Base-by-base conservation (phyloP, 2,797 vertebrate species). In the Artibeus jamaicensis region DNA sequence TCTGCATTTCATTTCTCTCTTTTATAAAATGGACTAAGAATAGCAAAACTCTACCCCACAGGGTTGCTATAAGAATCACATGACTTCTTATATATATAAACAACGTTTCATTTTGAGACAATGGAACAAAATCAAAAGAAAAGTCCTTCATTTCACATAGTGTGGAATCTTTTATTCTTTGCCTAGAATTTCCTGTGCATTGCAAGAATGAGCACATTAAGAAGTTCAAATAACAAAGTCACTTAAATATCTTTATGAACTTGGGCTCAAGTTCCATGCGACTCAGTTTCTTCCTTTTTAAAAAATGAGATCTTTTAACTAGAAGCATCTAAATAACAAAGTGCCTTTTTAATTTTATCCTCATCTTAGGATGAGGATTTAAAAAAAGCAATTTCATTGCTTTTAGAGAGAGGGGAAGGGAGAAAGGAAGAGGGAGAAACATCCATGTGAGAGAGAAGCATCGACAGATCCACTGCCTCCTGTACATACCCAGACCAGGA, bases 261-360 rank as follows among this genome's bases (percentile, higher is more conserved):
- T 81, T 77, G n/a, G 9, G 24, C 34, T 92, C 12, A 86, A 84
- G 39, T 57, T 57, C 55, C 24, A 10, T 57, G 24, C 26, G 24
- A 22, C 22, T 57, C 24, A 57, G 24, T 93, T 92, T 87, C 86
- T 92, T 46, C 26, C 37, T 57, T 88, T 24, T 76, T 8, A 19
- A 57, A 94, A 88, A 89, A 59, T 50, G 15, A 93, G 70, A 73
- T 42, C 15, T 39, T 57, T 82, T 92, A 79, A 50, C n/a, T 84
- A 91, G 65, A 89, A 88, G 67, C 24, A 86, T 59, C 59, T 86
- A 89, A 94, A 57, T 32, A 74, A 74, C 29, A 93, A 93, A 81
- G 73, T 46, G 0, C 12, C 53, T 57, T 57, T 55, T 57, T 57
- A 4, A 4, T 4, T 26, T 57, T 57, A 62, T 62, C 29, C 59